These are phyloP conservation scores for Leucophora obtusa DNA, from an alignment of 2,888 invertebrate species.

Conservation along the genomic window DNA sequence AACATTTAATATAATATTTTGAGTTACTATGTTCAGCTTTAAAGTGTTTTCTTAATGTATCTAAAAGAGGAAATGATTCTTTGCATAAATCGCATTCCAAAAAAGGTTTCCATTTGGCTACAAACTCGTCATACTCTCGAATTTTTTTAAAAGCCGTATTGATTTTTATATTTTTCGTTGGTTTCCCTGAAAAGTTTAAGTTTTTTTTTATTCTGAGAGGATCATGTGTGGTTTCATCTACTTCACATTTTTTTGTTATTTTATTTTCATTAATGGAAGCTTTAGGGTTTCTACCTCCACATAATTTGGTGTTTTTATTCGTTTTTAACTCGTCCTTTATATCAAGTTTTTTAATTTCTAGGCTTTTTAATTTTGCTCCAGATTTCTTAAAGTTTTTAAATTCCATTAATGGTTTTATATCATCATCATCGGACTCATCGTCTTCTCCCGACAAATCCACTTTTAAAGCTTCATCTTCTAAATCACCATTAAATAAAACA, in stretches of 20 bases:
- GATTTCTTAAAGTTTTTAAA: background rate
- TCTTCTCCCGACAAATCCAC: background rate
- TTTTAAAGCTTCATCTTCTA: background rate
- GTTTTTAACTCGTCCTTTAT: too few species aligned
- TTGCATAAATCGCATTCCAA: constrained; percentile 64
- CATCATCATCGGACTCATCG: constrained; percentile 3
- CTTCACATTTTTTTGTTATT: constrained; percentile 30
- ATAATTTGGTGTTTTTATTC: background rate
- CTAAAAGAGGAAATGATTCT: constrained; percentile 53
- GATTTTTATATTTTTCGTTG: background rate
- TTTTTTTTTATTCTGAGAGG: background rate
- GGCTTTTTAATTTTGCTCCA: background rate
- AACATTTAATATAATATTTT: constrained; percentile 65
- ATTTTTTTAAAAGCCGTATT: constrained; percentile 53
- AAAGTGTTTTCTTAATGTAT: constrained; percentile 63
- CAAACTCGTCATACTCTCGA: constrained; percentile 62
- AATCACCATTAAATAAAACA: constrained; percentile 4
- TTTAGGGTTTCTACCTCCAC: background rate
- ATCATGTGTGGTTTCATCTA: background rate
- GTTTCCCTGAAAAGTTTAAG: background rate
- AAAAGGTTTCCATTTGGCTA: constrained; percentile 60
- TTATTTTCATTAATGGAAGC: background rate
- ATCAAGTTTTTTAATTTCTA: too few species aligned
- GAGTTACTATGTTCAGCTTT: constrained; percentile 61
- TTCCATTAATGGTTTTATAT: constrained; percentile 13